Evolutionary conservation across 2,888 invertebrate genomes (phyloP).

Genomic region (Trichopoda pennipes): DNA sequence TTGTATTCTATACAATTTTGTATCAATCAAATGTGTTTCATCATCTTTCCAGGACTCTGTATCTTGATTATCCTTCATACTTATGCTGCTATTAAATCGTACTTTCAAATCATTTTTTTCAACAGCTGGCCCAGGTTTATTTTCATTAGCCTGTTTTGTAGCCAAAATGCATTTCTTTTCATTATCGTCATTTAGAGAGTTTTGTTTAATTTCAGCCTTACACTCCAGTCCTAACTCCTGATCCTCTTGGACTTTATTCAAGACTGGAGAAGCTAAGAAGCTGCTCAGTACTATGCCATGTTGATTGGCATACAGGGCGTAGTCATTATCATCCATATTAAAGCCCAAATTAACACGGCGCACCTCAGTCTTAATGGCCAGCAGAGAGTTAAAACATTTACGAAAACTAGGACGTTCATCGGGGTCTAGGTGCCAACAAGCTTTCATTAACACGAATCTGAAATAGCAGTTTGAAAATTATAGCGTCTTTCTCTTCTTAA

Average conservation of each 20-base stretch:
- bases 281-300: slow-evolving; percentile 65
- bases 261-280: slow-evolving; percentile 58
- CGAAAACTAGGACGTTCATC: slow-evolving; percentile 94
- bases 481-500: neutral
- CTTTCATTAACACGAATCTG: slow-evolving; percentile 91
- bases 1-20: slow-evolving; percentile 52
- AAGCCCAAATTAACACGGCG: slow-evolving; percentile 70
- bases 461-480: slow-evolving; percentile 65
- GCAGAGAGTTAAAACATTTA: slow-evolving; percentile 84
- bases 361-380: slow-evolving; percentile 75
- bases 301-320: slow-evolving; percentile 69
- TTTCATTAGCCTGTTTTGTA: neutral
- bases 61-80: slow-evolving; percentile 48
- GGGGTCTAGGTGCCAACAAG: slow-evolving; percentile 93
- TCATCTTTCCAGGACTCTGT: slow-evolving; percentile 54
- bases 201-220: slow-evolving; percentile 34
- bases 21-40: slow-evolving; percentile 64
- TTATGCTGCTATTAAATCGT: slow-evolving; percentile 52
- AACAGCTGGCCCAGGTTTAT: neutral
- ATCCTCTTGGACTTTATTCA: slow-evolving; percentile 61
- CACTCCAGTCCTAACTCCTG: neutral
- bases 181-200: slow-evolving; percentile 41
- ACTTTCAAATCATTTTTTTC: slow-evolving; percentile 62
- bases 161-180: slow-evolving; percentile 19
- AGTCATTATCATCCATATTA: slow-evolving; percentile 67